Evolutionary conservation across 2,888 invertebrate genomes (phyloP).

Genomic region (Lamellibrachia satsuma): DNA sequence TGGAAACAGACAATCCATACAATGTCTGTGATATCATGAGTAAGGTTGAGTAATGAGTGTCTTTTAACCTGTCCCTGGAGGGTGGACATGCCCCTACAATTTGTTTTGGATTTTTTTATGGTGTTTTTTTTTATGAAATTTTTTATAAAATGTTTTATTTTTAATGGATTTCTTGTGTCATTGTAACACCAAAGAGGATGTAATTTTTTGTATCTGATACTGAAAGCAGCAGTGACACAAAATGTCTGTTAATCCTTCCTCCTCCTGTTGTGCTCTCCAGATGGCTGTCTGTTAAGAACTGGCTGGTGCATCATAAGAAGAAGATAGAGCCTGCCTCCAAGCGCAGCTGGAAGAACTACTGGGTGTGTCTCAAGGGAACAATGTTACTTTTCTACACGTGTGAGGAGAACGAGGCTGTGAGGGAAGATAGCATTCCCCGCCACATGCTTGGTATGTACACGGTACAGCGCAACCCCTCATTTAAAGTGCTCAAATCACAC

Average conservation of each 20-base stretch:
- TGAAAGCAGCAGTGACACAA: slow-evolving; percentile 39
- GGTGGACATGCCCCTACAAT: neutral
- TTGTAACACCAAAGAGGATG: neutral
- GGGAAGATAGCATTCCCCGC: slow-evolving; percentile 56
- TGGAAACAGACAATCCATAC: too few species aligned
- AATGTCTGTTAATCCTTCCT: neutral
- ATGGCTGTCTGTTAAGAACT: slow-evolving; percentile 97
- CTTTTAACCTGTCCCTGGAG: neutral
- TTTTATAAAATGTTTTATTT: too few species aligned
- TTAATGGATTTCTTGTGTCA: neutral
- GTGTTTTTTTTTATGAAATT: too few species aligned
- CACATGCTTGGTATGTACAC: slow-evolving; percentile 59
- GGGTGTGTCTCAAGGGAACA: slow-evolving; percentile 97
- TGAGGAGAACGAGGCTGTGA: slow-evolving; percentile 53
- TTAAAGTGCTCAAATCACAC: neutral
- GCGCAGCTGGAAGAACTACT: slow-evolving; percentile 97
- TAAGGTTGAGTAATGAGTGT: slow-evolving; percentile 46
- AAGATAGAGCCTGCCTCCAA: slow-evolving; percentile 95
- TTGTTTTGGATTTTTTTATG: neutral
- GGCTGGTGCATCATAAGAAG: slow-evolving; percentile 94
- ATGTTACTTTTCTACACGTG: slow-evolving; percentile 86
- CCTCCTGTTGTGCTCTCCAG: slow-evolving; percentile 69
- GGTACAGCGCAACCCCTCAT: neutral
- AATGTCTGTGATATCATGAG: too few species aligned
- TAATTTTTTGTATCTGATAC: slow-evolving; percentile 33